phyloP scores from a whole-genome alignment of 2,113 vertebrate species.

The Apaloderma vittatum region DNA sequence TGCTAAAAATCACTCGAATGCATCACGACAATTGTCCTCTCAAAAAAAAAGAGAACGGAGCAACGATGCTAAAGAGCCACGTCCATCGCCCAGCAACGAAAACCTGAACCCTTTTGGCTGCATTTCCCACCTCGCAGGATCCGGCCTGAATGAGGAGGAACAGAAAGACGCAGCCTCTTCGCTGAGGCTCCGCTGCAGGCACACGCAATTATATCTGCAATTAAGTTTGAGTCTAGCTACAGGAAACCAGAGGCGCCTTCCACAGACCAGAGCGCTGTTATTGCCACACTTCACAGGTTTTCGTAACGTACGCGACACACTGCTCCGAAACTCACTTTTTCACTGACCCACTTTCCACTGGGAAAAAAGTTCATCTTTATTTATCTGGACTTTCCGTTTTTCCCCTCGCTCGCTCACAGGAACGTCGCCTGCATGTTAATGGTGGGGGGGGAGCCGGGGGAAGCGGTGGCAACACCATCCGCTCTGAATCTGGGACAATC shows the following conservation, averaged over 20 bases:
- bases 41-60: background rate
- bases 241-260: constrained; percentile 33
- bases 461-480: background rate
- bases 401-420: background rate
- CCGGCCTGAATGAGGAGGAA: background rate
- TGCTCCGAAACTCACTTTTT: constrained; percentile 8
- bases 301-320: background rate
- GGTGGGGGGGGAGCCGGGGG: background rate
- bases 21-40: background rate
- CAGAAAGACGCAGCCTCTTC: background rate
- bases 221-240: background rate
- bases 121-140: background rate
- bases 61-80: background rate
- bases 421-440: constrained; percentile 28
- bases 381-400: constrained; percentile 56
- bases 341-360: constrained; percentile 39
- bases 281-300: constrained; percentile 20
- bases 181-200: background rate
- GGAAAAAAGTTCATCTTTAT: constrained; percentile 55
- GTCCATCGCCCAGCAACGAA: background rate
- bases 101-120: background rate
- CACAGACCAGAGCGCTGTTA: background rate
- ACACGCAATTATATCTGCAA: background rate
- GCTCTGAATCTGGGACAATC: constrained; percentile 1
- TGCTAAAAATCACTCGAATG: background rate